Percentiles rank a stretch among this genome's conserved stretches.
These are phyloP conservation scores for Caligus rogercresseyi DNA, from an alignment of 1,140 invertebrate genomes.

Conservation along the genomic window DNA sequence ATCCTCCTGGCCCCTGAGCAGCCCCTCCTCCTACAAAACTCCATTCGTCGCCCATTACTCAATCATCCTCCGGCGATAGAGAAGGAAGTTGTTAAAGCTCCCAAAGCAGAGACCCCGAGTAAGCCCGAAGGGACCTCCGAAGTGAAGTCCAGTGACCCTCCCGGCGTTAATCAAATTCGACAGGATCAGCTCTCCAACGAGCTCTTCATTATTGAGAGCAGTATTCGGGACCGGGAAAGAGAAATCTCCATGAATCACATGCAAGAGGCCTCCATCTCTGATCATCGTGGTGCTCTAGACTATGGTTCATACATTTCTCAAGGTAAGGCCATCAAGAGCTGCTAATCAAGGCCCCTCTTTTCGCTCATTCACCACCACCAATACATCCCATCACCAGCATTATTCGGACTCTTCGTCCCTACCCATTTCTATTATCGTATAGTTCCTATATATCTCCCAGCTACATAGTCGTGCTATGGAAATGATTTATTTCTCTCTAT, in stretches of 20 bases:
- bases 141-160: neutral
- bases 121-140: too few relatives aligned
- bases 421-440: too few relatives aligned
- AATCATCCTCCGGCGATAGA: neutral
- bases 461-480: too few relatives aligned
- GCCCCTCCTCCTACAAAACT: neutral
- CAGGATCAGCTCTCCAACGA: neutral
- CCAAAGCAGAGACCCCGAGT: too few relatives aligned
- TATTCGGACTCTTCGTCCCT: too few relatives aligned
- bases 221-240: constrained; percentile 14
- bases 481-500: too few relatives aligned
- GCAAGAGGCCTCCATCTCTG: neutral
- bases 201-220: constrained; percentile 2
- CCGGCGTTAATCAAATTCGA: neutral
- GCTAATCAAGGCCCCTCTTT: too few relatives aligned
- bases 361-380: too few relatives aligned
- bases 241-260: constrained; percentile 6
- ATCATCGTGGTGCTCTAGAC: neutral
- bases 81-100: neutral
- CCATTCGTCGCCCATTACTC: neutral
- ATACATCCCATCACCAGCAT: too few relatives aligned
- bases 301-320: constrained; percentile 10
- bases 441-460: too few relatives aligned
- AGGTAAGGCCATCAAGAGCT: constrained; percentile 1
- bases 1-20: neutral